These are phyloP conservation scores for Arothron firmamentum DNA, from an alignment of 2,113 vertebrate species.

Conservation along the genomic window DNA sequence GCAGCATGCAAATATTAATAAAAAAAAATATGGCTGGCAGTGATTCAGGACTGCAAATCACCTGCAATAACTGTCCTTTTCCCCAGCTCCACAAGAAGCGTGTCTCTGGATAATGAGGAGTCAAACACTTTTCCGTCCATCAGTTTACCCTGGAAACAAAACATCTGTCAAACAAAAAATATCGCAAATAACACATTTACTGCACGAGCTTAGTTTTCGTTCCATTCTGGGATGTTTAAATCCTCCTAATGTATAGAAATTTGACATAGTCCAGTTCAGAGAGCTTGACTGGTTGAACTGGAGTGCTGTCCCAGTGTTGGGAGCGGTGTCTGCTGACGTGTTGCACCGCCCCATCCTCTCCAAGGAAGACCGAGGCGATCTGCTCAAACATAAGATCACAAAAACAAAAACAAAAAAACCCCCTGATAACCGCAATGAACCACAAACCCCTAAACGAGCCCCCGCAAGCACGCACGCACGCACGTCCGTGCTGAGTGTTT, in stretches of 20 bases:
- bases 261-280: not conserved
- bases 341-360: conserved; percentile 63
- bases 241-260: not conserved
- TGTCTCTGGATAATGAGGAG: conserved; percentile 86
- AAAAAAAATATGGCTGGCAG: not conserved
- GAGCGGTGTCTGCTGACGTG: conserved; percentile 83
- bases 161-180: not conserved
- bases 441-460: too few relatives aligned
- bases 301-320: not conserved
- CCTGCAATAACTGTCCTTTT: conserved; percentile 92
- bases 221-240: not conserved
- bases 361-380: conserved; percentile 5
- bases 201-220: not conserved
- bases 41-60: conserved; percentile 42
- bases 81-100: conserved; percentile 89
- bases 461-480: too few relatives aligned
- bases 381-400: not conserved
- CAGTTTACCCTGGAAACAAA: conserved; percentile 81
- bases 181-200: not conserved
- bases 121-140: conserved; percentile 89
- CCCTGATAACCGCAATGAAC: not conserved
- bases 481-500: too few relatives aligned
- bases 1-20: too few relatives aligned
- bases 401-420: not conserved
- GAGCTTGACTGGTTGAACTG: not conserved